Percentiles rank a stretch among this genome's conserved stretches.
Conservation (phyloP, 2,888 invertebrate species). For the Ophion slaviceki region DNA sequence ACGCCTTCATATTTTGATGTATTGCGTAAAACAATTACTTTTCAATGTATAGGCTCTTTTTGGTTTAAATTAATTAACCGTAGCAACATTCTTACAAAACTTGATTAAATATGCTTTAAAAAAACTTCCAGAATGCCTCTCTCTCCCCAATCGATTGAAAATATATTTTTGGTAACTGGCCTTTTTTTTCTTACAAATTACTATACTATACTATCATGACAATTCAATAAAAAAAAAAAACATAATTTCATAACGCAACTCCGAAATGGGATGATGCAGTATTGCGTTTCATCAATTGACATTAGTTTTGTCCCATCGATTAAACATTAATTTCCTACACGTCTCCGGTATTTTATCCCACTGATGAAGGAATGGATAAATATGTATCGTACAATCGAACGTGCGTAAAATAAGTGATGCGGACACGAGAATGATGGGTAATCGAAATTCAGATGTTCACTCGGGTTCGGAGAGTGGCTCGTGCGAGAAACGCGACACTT, state of each 20-base stretch:
- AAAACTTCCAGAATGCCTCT: no score
- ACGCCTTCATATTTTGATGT: no score
- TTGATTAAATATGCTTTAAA: no score
- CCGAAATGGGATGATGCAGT: not conserved
- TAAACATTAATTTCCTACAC: slow-evolving; percentile 14
- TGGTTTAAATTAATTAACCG: no score
- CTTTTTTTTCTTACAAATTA: not conserved
- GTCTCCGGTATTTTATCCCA: slow-evolving; percentile 5
- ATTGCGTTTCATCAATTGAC: slow-evolving; percentile 10
- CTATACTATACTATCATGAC: no score
- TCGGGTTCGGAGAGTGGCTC: slow-evolving; percentile 53
- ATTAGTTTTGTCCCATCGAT: slow-evolving; percentile 13
- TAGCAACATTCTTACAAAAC: no score
- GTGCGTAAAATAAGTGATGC: slow-evolving; percentile 41
- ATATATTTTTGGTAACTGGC: no score
- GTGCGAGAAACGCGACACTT: slow-evolving; percentile 67
- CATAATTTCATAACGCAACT: not conserved
- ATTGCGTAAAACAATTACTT: no score
- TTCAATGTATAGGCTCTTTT: no score
- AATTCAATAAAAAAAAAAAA: not conserved
- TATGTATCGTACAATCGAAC: slow-evolving; percentile 28
- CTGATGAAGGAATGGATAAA: slow-evolving; percentile 10
- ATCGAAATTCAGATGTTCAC: slow-evolving; percentile 57
- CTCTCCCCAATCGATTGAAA: no score
- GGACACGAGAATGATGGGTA: slow-evolving; percentile 25